phyloP scores from a whole-genome alignment of 2,113 vertebrate genomes.

The Rhombomys opimus region DNA sequence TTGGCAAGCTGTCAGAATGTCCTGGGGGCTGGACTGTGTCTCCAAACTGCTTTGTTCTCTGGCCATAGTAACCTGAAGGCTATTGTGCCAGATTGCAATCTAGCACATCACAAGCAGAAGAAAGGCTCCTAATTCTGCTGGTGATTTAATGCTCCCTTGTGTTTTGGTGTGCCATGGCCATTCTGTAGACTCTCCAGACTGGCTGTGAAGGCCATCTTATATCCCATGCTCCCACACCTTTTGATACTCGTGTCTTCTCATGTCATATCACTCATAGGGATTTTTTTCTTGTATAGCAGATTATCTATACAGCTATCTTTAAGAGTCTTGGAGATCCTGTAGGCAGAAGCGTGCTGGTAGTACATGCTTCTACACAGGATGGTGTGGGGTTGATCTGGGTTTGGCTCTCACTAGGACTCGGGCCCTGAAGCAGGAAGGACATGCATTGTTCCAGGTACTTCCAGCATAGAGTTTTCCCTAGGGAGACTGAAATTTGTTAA shows the following conservation, averaged over 20 bases:
- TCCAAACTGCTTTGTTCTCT: neutral
- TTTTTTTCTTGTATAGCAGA: neutral
- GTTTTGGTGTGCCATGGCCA: slow-evolving; percentile 3
- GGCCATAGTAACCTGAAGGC: neutral
- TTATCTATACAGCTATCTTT: neutral
- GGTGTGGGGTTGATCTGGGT: too few species aligned
- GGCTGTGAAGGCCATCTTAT: neutral
- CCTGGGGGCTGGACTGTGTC: neutral
- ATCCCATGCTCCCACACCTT: neutral
- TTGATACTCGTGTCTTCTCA: neutral
- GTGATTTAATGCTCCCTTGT: neutral
- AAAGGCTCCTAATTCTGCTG: neutral
- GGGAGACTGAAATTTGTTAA: neutral
- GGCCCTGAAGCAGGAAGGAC: neutral
- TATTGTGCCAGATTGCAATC: neutral
- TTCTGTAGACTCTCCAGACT: neutral
- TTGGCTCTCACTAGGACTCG: neutral
- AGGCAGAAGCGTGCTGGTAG: neutral
- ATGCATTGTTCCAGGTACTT: neutral
- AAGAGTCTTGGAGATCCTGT: too few species aligned
- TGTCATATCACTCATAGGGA: neutral
- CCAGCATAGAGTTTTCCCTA: neutral
- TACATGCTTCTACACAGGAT: neutral
- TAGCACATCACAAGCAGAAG: neutral
- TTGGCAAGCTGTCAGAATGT: neutral